Evolutionary conservation across 2,888 invertebrate species (phyloP).

Genomic region (Pandemis corylana): DNA sequence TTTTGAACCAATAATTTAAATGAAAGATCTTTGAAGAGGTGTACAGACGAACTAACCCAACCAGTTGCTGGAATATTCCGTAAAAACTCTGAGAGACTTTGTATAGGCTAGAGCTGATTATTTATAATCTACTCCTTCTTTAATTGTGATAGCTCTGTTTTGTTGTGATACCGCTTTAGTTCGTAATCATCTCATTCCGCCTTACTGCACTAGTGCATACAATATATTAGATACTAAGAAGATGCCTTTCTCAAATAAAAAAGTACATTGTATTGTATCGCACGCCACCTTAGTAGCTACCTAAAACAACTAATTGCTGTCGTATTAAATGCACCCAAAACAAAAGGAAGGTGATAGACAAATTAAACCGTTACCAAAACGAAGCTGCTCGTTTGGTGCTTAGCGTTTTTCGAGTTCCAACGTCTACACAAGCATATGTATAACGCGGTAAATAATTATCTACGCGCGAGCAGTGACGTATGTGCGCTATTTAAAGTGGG

Average conservation of each 20-base stretch:
- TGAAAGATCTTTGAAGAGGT: no score
- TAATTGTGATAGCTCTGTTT: no score
- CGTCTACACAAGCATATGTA: neutral
- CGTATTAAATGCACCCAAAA: slow-evolving; percentile 39
- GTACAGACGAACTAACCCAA: no score
- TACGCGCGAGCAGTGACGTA: slow-evolving; percentile 80
- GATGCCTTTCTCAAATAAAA: neutral
- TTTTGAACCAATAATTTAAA: no score
- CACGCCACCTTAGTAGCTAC: slow-evolving; percentile 10
- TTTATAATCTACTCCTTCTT: no score
- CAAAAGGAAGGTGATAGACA: slow-evolving; percentile 66
- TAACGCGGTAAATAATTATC: slow-evolving; percentile 77
- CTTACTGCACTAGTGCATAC: no score
- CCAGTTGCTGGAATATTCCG: no score
- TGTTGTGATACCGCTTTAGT: no score
- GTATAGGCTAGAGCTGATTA: no score
- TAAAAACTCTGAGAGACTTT: no score
- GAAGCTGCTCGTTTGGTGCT: slow-evolving; percentile 61
- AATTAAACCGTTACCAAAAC: slow-evolving; percentile 69
- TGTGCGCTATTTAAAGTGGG: slow-evolving; percentile 79
- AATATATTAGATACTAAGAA: no score
- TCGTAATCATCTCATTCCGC: no score
- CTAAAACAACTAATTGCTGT: slow-evolving; percentile 29
- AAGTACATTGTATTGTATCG: slow-evolving; percentile 6
- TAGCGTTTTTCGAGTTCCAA: slow-evolving; percentile 75